A percentile compares a stretch with the other conserved stretches of the same genome.
Evolutionary conservation across 2,797 vertebrate species (phyloP).

Genomic region (Luscinia luscinia): DNA sequence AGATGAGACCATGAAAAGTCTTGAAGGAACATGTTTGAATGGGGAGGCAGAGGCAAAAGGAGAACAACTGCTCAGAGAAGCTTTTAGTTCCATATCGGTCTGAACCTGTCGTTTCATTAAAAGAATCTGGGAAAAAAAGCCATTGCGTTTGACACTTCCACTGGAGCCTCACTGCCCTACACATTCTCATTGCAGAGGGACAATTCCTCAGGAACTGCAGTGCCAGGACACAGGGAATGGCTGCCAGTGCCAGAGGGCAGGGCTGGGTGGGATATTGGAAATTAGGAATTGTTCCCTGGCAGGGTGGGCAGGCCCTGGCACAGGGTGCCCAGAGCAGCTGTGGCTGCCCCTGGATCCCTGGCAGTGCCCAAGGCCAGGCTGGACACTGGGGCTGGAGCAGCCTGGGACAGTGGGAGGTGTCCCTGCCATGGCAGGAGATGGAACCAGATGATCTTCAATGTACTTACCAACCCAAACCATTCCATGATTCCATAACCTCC

Average conservation of each 20-base stretch:
- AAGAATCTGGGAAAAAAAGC: not conserved
- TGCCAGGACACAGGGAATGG: not conserved
- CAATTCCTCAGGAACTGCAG: not conserved
- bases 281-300: too few species aligned
- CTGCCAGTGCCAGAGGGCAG: not conserved
- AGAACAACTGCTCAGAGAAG: not conserved
- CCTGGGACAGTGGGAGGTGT: not conserved
- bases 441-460: not conserved
- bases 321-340: too few species aligned
- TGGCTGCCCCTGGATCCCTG: not conserved
- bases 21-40: not conserved
- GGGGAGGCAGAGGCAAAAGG: not conserved
- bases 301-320: too few species aligned
- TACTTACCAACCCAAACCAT: rapidly evolving
- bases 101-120: not conserved
- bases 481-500: not conserved
- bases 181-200: not conserved
- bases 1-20: not conserved
- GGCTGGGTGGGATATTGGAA: not conserved
- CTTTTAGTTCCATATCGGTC: not conserved
- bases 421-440: not conserved
- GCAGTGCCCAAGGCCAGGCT: not conserved
- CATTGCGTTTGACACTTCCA: not conserved
- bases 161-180: not conserved
- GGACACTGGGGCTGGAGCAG: not conserved